Percentiles rank a stretch among this genome's conserved stretches.
These are phyloP conservation scores for Smithornis capensis DNA, from an alignment of 2,113 vertebrate genomes.

Conservation along the genomic window DNA sequence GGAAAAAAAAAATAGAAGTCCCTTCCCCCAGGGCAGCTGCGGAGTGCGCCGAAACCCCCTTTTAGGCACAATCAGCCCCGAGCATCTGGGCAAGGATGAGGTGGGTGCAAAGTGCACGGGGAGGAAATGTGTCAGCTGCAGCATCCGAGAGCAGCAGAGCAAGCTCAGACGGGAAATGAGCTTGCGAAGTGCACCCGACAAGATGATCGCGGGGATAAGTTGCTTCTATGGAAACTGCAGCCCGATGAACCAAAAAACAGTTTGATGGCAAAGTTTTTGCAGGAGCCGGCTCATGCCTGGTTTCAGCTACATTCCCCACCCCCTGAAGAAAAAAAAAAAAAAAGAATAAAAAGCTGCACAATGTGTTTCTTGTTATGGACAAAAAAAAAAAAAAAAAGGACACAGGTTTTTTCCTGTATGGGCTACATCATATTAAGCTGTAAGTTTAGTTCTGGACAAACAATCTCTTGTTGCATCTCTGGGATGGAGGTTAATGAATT, in stretches of 20 bases:
- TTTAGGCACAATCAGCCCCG: not conserved
- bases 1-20: not conserved
- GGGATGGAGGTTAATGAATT: constrained; percentile 74
- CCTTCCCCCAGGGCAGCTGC: constrained; percentile 31
- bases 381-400: not conserved
- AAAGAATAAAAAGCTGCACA: constrained; percentile 34
- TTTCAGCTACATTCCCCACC: constrained; percentile 50
- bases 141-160: constrained; percentile 46
- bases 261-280: constrained; percentile 57
- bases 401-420: constrained; percentile 69
- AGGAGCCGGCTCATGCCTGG: constrained; percentile 17
- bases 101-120: not conserved
- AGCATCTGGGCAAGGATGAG: constrained; percentile 29
- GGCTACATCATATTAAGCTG: constrained; percentile 71
- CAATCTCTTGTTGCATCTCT: constrained; percentile 72
- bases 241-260: constrained; percentile 51
- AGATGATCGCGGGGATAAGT: constrained; percentile 48
- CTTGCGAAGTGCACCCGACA: constrained; percentile 47
- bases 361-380: constrained; percentile 74
- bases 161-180: constrained; percentile 47
- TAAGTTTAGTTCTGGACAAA: constrained; percentile 73
- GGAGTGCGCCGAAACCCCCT: constrained; percentile 15
- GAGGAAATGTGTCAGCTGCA: constrained; percentile 69
- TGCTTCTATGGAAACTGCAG: constrained; percentile 39
- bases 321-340: not conserved